Evolutionary conservation across 2,113 vertebrate genomes (phyloP), one percentile per base, ranked within the genome.

Genomic region (Rana temporaria): DNA sequence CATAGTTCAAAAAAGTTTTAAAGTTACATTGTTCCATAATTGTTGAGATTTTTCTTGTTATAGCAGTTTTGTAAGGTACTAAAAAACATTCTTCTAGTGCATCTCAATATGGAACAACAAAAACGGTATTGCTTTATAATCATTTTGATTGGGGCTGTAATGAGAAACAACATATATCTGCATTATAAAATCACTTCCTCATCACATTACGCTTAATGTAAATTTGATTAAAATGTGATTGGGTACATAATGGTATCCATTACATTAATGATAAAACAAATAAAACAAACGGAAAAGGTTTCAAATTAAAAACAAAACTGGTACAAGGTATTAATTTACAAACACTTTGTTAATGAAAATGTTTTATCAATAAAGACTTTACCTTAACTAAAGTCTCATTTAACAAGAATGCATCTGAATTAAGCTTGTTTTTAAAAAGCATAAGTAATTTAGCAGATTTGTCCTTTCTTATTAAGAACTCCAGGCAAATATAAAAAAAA

Each of bases 181-280:
- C 60, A 57, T 71, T 75, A 82, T 82, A 82, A 66, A 74, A 75
- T 74, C 60, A 64, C 60, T 82, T 82, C 62, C 53, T 82, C 57
- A 73, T 74, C 70, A 75, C 80, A 82, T 82, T 82, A 82, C 57
- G 62, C 70, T 82, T 82, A 82, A 82, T 56, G 70, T 82, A 82
- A 74, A 82, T 74, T 73, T 82, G 80, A 82, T 82, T 82, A 82
- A 74, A 75, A 66, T 57, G 80, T 55, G 70, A 82, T 82, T 82
- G 80, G 52, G 66, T 66, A 22, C 17, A 30, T 75, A 74, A 82
- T 82, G 32, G 70, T 74, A 74, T 34, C 80, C 80, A 82, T 82
- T 82, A 75, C 80, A 66, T 66, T 82, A 82, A 75, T 75, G 80
- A 56, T 82, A 75, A 24, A 56, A 56, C 34, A 38, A 22, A 82